A percentile compares a stretch with the other conserved stretches of the same genome.
phyloP scores from a whole-genome alignment of 2,113 vertebrate genomes.

The Prionailurus bengalensis region DNA sequence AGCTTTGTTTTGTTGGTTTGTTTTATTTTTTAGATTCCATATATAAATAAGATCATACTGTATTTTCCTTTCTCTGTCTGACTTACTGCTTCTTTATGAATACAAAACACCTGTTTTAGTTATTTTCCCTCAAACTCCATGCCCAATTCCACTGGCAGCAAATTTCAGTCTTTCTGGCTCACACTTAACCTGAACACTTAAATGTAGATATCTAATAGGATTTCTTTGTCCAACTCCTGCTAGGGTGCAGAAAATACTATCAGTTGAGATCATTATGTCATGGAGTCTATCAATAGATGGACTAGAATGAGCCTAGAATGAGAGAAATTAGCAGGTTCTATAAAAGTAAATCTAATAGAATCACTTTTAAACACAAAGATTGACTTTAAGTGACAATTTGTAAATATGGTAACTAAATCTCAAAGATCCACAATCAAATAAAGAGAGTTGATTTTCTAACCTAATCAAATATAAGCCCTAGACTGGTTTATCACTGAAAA shows the following conservation, averaged over 20 bases:
- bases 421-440: constrained; percentile 23
- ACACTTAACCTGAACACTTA: neutral
- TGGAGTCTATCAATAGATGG: neutral
- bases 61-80: neutral
- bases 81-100: neutral
- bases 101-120: constrained; percentile 5
- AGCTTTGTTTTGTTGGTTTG: neutral
- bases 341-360: constrained; percentile 17
- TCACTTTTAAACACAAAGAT: constrained; percentile 9
- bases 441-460: neutral
- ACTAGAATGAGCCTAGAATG: neutral
- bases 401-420: neutral
- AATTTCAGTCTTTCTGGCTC: neutral
- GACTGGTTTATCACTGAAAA: neutral
- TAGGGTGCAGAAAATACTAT: neutral
- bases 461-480: neutral
- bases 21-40: neutral
- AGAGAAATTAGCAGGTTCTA: neutral
- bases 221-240: neutral
- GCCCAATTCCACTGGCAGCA: neutral
- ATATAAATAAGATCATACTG: neutral
- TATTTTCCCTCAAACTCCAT: neutral
- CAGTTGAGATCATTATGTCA: neutral
- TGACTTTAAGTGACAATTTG: neutral
- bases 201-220: neutral